Conservation (phyloP, 2,113 vertebrate species). For the Felis catus region DNA sequence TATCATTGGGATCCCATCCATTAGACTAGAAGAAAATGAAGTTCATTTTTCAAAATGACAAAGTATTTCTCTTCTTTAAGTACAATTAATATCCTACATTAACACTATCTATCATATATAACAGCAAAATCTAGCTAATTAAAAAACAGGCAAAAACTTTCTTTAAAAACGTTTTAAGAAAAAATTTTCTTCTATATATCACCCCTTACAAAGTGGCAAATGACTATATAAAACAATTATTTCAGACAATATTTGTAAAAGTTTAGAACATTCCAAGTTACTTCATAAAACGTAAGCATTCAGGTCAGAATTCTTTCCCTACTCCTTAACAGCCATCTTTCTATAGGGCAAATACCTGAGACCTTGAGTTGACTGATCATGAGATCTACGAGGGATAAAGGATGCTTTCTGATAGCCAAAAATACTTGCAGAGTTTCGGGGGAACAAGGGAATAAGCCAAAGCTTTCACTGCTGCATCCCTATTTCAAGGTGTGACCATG, state of each 20-base stretch:
- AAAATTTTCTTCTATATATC: neutral
- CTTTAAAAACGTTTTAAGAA: slow-evolving; percentile 1
- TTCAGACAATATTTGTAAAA: neutral
- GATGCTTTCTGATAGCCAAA: neutral
- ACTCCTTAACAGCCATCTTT: neutral
- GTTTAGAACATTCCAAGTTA: neutral
- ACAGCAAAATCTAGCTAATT: neutral
- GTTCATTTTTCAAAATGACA: slow-evolving; percentile 80
- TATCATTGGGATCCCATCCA: slow-evolving; percentile 99
- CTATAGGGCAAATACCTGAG: neutral
- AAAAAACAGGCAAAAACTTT: slow-evolving; percentile 8
- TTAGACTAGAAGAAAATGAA: slow-evolving; percentile 92
- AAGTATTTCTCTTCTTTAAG: slow-evolving; percentile 59
- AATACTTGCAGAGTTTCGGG: neutral
- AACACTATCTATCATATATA: neutral
- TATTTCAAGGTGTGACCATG: neutral
- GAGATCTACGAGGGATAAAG: neutral
- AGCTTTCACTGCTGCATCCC: neutral
- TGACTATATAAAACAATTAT: neutral
- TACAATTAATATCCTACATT: neutral
- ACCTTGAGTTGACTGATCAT: neutral
- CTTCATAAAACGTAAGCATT: neutral
- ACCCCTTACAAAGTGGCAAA: neutral
- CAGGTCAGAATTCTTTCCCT: neutral
- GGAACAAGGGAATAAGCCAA: neutral